Evolutionary conservation across 2,888 invertebrate genomes (phyloP).

Genomic region (Mamestra brassicae): DNA sequence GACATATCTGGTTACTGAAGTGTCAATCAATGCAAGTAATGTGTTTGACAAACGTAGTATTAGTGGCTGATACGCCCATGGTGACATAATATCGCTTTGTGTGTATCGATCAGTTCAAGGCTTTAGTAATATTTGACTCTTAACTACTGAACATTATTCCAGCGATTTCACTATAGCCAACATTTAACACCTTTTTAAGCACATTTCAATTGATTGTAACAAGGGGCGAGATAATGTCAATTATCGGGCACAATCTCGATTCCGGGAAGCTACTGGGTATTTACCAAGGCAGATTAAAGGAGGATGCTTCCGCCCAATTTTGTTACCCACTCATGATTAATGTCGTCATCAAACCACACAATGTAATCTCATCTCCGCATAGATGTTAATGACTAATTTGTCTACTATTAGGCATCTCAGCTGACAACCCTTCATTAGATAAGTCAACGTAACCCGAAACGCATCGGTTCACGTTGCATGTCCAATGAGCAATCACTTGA

Average conservation of each 20-base stretch:
- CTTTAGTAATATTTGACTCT: neutral
- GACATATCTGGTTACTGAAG: conserved; percentile 45
- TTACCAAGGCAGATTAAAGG: neutral
- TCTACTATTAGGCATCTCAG: conserved; percentile 12
- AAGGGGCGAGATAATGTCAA: too few relatives aligned
- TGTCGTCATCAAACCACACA: conserved; percentile 21
- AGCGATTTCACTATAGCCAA: too few relatives aligned
- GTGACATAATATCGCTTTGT: conserved; percentile 29
- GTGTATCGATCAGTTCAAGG: conserved; percentile 15
- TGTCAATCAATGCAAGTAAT: conserved; percentile 52
- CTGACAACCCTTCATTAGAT: conserved; percentile 23
- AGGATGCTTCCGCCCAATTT: neutral
- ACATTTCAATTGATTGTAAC: too few relatives aligned
- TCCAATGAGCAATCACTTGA: neutral
- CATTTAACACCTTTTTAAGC: too few relatives aligned
- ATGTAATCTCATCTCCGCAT: conserved; percentile 5
- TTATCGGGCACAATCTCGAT: neutral
- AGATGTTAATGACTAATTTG: conserved; percentile 28
- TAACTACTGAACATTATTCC: neutral
- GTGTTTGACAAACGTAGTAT: conserved; percentile 45
- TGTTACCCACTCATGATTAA: neutral
- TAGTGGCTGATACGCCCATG: conserved; percentile 28
- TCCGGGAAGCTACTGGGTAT: neutral
- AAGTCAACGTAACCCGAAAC: conserved; percentile 32
- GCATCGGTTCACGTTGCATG: conserved; percentile 16